Conservation (phyloP, 2,797 vertebrate species). For the Mormyrus hasselquistii region DNA sequence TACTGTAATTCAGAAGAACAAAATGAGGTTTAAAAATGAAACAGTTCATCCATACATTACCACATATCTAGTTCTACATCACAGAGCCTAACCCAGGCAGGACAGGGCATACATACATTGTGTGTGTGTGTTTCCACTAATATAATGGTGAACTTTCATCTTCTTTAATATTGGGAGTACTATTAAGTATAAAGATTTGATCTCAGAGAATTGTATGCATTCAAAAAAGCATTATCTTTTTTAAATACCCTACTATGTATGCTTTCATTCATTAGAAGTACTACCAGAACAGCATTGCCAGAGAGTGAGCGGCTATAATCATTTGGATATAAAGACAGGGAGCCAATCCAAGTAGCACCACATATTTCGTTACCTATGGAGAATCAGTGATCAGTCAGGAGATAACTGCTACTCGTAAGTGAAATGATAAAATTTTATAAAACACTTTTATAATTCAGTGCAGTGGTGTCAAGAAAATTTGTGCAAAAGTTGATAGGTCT, state of each 20-base stretch:
- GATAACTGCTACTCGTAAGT: not conserved
- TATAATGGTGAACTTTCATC: not conserved
- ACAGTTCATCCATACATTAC: not conserved
- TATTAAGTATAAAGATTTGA: not conserved
- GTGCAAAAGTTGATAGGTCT: not conserved
- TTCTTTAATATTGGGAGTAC: not conserved
- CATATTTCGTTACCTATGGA: not conserved
- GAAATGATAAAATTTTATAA: not conserved
- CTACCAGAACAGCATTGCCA: not conserved
- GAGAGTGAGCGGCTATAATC: not conserved
- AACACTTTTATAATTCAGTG: not conserved
- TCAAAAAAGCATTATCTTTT: not conserved
- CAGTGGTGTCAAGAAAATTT: not conserved
- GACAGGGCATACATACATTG: not conserved
- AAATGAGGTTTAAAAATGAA: not conserved
- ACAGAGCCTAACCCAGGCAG: not conserved
- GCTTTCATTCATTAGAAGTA: not conserved
- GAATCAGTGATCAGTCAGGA: not conserved
- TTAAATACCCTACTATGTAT: not conserved
- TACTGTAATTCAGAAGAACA: not conserved
- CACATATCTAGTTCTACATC: not conserved
- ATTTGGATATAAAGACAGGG: not conserved
- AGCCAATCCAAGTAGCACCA: not conserved
- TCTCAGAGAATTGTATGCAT: not conserved
- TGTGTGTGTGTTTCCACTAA: not conserved